These are phyloP conservation scores for Crocuta crocuta DNA, from an alignment of 2,113 vertebrate genomes.

Conservation along the genomic window DNA sequence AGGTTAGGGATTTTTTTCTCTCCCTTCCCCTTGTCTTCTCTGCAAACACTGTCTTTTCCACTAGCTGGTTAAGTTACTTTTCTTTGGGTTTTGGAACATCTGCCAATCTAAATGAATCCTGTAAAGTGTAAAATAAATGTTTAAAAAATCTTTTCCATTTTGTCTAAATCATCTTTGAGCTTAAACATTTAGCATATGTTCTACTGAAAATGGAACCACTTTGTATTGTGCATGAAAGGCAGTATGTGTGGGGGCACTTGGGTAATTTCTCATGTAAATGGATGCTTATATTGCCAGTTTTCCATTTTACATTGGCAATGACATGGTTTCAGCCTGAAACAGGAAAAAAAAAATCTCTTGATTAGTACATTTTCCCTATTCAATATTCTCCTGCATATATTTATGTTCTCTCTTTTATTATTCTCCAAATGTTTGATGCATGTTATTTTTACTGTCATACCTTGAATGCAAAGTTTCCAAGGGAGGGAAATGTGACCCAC, in stretches of 20 bases:
- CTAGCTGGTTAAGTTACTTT: slow-evolving; percentile 53
- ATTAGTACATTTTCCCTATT: slow-evolving; percentile 23
- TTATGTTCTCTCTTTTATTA: slow-evolving; percentile 13
- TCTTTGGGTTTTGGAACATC: slow-evolving; percentile 68
- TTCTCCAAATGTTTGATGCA: not conserved
- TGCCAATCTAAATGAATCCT: slow-evolving; percentile 78
- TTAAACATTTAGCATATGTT: slow-evolving; percentile 80
- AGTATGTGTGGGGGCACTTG: slow-evolving; percentile 48
- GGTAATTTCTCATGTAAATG: slow-evolving; percentile 75
- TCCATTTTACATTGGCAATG: slow-evolving; percentile 59
- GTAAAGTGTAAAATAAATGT: slow-evolving; percentile 79
- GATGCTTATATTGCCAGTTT: slow-evolving; percentile 58
- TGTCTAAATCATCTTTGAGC: slow-evolving; percentile 71
- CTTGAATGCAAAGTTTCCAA: not conserved
- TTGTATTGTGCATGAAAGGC: slow-evolving; percentile 48
- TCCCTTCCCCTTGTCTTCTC: not conserved
- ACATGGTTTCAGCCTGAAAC: slow-evolving; percentile 31
- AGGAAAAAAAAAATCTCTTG: not conserved
- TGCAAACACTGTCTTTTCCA: not conserved
- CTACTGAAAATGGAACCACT: slow-evolving; percentile 63
- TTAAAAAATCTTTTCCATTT: slow-evolving; percentile 78
- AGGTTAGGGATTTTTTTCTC: not conserved
- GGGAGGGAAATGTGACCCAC: no score
- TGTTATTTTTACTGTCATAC: not conserved
- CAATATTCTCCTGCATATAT: not conserved